Evolutionary conservation across 37 sponge, comb jelly and placozoan species (phyloP), one percentile per base, ranked within the genome.

Genomic region (Aplysina aerophoba): DNA sequence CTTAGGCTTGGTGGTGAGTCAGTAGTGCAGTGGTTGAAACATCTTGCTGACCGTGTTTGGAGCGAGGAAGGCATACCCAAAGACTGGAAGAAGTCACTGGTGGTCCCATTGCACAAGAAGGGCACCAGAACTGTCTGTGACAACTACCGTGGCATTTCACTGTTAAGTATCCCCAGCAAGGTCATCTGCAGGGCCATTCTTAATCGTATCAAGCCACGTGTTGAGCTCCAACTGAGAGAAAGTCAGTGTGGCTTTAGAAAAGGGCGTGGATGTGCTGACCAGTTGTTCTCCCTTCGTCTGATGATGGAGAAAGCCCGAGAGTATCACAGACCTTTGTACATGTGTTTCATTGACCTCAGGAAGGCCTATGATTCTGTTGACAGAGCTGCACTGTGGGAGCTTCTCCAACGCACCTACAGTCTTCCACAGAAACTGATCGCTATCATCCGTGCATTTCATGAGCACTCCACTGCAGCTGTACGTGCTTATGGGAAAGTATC

Each of bases 101-200:
- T 67, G 69, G 69, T 67, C 27, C 69, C 69, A 67, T 22, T 67
- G 27, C 69, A 67, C 69, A 67, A 67, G 69, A 67, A 67, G 69
- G 69, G 69, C 27, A 67, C 25, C 27, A 15, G 69, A 15, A 67
- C 69, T 22, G 27, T 24, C 69, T 67, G 69, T 22, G 69, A 67
- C 27, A 67, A 67, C 69, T 67, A 67, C 69, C 69, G 69, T 15
- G 69, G 69, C 19, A 67, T 67, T 67, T 15, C 69, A 15, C 69
- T 67, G 19, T 22, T 67, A 22, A 67, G 69, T 67, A 67, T 67
- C 27, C 69, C 69, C 69, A 67, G 69, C 69, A 67, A 67, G 69
- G 69, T 67, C 19, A 24, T 67, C 69, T 15, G 27, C 69, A 67
- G 27, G 69, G 69, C 69, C 69, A 67, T 67, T 67, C 69, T 67